Conservation (phyloP, 1,140 invertebrate species). For the Mercenaria mercenaria region DNA sequence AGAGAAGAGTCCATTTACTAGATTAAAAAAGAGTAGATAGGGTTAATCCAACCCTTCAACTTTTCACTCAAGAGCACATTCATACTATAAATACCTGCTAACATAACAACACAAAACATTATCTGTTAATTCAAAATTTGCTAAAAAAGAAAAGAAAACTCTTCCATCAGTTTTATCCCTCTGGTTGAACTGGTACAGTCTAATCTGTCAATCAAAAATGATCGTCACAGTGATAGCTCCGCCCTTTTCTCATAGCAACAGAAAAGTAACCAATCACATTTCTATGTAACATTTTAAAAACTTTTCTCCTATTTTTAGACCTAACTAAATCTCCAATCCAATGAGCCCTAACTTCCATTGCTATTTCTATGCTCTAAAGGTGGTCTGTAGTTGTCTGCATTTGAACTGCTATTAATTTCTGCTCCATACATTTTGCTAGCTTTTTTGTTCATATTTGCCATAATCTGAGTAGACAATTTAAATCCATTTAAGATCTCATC, state of each 20-base stretch:
- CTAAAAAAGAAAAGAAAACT: slow-evolving; percentile 10
- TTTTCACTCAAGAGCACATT: not conserved
- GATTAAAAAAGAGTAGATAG: not conserved
- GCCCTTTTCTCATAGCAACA: slow-evolving; percentile 12
- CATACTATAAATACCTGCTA: slow-evolving; percentile 41
- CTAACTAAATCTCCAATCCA: not conserved
- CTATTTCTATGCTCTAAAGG: slow-evolving; percentile 84
- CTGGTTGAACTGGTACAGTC: not conserved
- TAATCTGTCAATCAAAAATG: slow-evolving; percentile 1
- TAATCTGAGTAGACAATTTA: slow-evolving; percentile 84
- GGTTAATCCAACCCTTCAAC: not conserved
- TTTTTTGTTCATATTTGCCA: slow-evolving; percentile 86
- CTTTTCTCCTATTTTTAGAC: not conserved
- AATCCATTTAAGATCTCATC: slow-evolving; percentile 86
- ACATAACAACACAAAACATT: slow-evolving; percentile 40
- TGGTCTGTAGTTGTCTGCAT: slow-evolving; percentile 79
- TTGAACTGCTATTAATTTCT: slow-evolving; percentile 80
- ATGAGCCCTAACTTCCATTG: slow-evolving; percentile 80
- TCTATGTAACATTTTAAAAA: not conserved
- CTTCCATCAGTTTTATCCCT: not conserved
- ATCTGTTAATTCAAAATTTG: slow-evolving; percentile 30
- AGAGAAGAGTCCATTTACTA: not conserved
- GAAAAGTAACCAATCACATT: slow-evolving; percentile 35
- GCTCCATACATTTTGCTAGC: slow-evolving; percentile 86
- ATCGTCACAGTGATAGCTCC: slow-evolving; percentile 7